phyloP scores from a whole-genome alignment of 2,797 vertebrate genomes.

The Siniperca obscura region DNA sequence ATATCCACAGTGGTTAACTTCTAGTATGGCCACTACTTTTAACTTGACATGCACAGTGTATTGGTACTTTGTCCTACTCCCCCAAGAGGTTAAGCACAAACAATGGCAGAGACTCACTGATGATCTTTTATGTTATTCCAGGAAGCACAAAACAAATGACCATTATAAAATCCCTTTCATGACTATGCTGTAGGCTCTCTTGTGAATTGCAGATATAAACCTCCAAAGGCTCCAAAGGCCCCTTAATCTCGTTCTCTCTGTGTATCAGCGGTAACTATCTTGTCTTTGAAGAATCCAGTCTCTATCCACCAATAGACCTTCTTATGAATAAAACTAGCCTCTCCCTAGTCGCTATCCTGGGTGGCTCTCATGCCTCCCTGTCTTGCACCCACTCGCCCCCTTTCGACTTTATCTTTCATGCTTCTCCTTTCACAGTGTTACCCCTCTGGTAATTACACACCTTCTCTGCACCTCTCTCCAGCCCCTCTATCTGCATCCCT shows the following conservation, averaged over 20 bases:
- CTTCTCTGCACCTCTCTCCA: slow-evolving; percentile 40
- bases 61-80: neutral
- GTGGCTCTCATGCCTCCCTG: slow-evolving; percentile 41
- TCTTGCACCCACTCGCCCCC: slow-evolving; percentile 24
- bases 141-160: slow-evolving; percentile 54
- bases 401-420: slow-evolving; percentile 46
- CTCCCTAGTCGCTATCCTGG: slow-evolving; percentile 21
- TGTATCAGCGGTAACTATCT: slow-evolving; percentile 58
- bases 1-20: slow-evolving; percentile 13
- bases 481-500: slow-evolving; percentile 54
- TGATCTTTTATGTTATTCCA: slow-evolving; percentile 33
- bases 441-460: slow-evolving; percentile 67
- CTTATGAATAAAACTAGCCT: slow-evolving; percentile 67
- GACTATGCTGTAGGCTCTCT: slow-evolving; percentile 11
- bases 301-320: slow-evolving; percentile 36
- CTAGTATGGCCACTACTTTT: slow-evolving; percentile 22
- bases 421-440: slow-evolving; percentile 40
- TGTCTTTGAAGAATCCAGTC: slow-evolving; percentile 64
- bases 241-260: slow-evolving; percentile 48
- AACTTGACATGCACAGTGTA: neutral
- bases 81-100: slow-evolving; percentile 18
- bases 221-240: slow-evolving; percentile 8
- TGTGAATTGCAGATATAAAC: slow-evolving; percentile 40
- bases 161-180: slow-evolving; percentile 33
- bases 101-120: slow-evolving; percentile 7